Evolutionary conservation across 2,888 invertebrate genomes (phyloP).

Genomic region (Andrena fulva): DNA sequence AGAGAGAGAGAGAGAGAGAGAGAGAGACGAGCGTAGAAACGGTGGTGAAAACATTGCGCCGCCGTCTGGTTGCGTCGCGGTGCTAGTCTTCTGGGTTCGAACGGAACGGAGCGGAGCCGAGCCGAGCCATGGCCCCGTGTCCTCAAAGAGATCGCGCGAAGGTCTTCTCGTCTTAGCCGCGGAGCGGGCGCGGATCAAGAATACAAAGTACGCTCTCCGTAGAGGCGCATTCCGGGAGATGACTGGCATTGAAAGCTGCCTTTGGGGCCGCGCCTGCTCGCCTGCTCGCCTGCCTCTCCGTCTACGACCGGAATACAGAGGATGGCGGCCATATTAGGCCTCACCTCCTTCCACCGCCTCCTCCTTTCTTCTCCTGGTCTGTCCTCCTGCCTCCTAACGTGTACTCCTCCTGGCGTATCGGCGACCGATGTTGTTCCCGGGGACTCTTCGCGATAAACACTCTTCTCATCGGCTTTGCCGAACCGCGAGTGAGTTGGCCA

Average conservation of each 20-base stretch:
- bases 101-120: slow-evolving; percentile 37
- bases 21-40: slow-evolving; percentile 5
- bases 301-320: slow-evolving; percentile 83
- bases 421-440: background rate
- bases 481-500: background rate
- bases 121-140: slow-evolving; percentile 67
- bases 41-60: slow-evolving; percentile 33
- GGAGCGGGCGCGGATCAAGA: slow-evolving; percentile 73
- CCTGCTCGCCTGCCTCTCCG: slow-evolving; percentile 64
- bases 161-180: slow-evolving; percentile 72
- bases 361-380: slow-evolving; percentile 46
- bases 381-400: slow-evolving; percentile 29
- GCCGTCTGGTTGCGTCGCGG: slow-evolving; percentile 1
- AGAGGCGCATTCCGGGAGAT: slow-evolving; percentile 82
- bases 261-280: slow-evolving; percentile 77
- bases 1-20: slow-evolving; percentile 6
- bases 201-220: slow-evolving; percentile 80
- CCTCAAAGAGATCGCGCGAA: slow-evolving; percentile 78
- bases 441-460: slow-evolving; percentile 16
- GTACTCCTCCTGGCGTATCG: slow-evolving; percentile 13
- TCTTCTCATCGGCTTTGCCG: background rate
- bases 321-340: slow-evolving; percentile 83
- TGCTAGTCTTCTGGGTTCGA: slow-evolving; percentile 30
- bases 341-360: slow-evolving; percentile 69
- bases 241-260: slow-evolving; percentile 83